Base-by-base conservation (phyloP, 2,888 invertebrate genomes). In the Parapristionchus giblindavisi region DNA sequence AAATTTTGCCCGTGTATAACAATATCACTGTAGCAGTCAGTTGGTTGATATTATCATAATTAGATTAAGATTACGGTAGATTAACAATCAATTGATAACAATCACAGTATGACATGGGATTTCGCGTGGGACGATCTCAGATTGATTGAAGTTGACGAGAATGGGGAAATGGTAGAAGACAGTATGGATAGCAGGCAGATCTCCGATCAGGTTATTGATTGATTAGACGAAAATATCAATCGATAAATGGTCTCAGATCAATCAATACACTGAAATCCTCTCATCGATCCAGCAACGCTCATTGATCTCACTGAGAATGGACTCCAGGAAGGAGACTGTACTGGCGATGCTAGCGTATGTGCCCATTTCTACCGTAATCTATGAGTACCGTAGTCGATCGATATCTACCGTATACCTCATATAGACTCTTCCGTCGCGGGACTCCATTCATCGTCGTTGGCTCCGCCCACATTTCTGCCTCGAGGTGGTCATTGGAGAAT, bases 281-380 rank as follows among this genome's bases (percentile, higher is more conserved):
- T 32, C 66, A 34, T 36, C 51, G 24, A 38, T 70, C 29, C 70
- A 36, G 17, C 17, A 27, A 11, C 24, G 38, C 24, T 70, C 70
- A 17, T 38, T 70, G 11, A 38, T 70, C 54, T 70, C 70, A 21
- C 27, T 70, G 70, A 24, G 54, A n/a, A 52, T 70, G 70, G 38
- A 38, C 54, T 34, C 54, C 14, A 38, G 54, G 38, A 54, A 36
- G 52, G 70, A 54, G 27, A 54, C 32, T 11, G 38, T 70, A 21
- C 32, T 54, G 54, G 36, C 54, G 24, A 70, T 70, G 70, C 34
- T 70, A 8, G 54, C 70, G 70, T 70, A 38, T 27, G 52, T 43
- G n/a, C n/a, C n/a, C n/a, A n/a, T n/a, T n/a, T n/a, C n/a, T 70
- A 54, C 54, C 4, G 36, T 70, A 54, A 65, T 43, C 14, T 61